These are phyloP conservation scores for Apis laboriosa DNA, from an alignment of 1,140 invertebrate genomes.

Conservation along the genomic window DNA sequence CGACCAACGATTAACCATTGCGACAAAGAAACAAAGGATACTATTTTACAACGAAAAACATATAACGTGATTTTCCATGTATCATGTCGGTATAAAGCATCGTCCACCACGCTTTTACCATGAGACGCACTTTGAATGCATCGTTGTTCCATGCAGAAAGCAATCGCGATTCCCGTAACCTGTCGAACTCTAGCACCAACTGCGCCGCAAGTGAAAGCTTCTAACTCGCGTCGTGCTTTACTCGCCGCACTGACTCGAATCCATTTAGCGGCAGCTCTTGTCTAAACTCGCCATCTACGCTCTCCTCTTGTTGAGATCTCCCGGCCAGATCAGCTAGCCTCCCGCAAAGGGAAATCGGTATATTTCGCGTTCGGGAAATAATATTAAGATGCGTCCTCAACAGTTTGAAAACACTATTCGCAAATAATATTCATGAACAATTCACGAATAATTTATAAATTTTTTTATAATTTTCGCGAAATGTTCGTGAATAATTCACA, in stretches of 20 bases:
- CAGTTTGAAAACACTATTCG: too few relatives aligned
- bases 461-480: too few relatives aligned
- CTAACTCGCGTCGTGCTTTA: neutral
- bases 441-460: too few relatives aligned
- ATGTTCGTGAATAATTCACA: too few relatives aligned
- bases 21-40: too few relatives aligned
- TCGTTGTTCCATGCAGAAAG: neutral
- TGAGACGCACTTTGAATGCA: neutral
- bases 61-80: neutral
- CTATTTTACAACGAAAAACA: too few relatives aligned
- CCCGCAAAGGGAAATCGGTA: neutral
- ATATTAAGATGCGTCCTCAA: neutral
- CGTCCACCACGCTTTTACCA: constrained; percentile 10
- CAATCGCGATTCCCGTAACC: constrained; percentile 8
- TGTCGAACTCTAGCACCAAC: neutral
- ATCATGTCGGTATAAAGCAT: neutral
- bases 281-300: constrained; percentile 23
- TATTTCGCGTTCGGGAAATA: neutral
- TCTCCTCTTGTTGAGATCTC: neutral
- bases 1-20: too few relatives aligned
- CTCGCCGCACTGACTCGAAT: neutral
- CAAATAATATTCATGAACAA: too few relatives aligned
- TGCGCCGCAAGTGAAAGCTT: neutral
- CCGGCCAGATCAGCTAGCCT: neutral
- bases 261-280: constrained; percentile 10